Evolutionary conservation across 2,888 invertebrate genomes (phyloP).

Genomic region (Slavum lentiscoides): DNA sequence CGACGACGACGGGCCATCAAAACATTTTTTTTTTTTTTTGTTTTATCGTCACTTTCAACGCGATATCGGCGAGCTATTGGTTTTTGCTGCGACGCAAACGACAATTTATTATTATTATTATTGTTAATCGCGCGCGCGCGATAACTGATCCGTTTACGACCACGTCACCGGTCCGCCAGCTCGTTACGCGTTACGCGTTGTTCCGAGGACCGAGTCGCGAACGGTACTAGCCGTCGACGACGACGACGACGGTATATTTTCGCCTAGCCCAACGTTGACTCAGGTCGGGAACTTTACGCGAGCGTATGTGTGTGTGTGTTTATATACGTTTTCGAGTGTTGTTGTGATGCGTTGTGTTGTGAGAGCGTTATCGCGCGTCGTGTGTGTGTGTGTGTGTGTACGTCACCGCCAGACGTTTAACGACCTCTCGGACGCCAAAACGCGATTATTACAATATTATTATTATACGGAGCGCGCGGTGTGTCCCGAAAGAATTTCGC

Average conservation of each 20-base stretch:
- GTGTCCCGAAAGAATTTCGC: too few species aligned
- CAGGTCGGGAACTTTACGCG: slow-evolving; percentile 47
- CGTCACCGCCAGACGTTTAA: slow-evolving; percentile 15
- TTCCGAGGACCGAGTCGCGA: slow-evolving; percentile 25
- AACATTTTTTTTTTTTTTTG: not conserved
- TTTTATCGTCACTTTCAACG: not conserved
- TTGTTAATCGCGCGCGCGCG: not conserved
- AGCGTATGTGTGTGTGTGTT: not conserved
- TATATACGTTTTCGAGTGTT: slow-evolving; percentile 13
- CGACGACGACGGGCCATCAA: slow-evolving; percentile 18
- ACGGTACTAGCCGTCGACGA: slow-evolving; percentile 31
- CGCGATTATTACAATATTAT: too few species aligned
- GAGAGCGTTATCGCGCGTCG: not conserved
- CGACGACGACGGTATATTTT: slow-evolving; percentile 15
- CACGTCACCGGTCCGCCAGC: not conserved
- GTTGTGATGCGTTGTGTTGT: too few species aligned
- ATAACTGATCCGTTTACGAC: too few species aligned
- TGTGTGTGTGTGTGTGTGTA: not conserved
- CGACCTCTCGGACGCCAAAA: too few species aligned
- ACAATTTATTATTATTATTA: not conserved
- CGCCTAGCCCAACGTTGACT: slow-evolving; percentile 48
- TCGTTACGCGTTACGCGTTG: slow-evolving; percentile 24
- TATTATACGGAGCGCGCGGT: too few species aligned
- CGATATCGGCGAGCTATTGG: not conserved
- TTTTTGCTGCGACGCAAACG: too few species aligned